Evolutionary conservation across 2,113 vertebrate genomes (phyloP).

Genomic region (Chloropsis hardwickii): DNA sequence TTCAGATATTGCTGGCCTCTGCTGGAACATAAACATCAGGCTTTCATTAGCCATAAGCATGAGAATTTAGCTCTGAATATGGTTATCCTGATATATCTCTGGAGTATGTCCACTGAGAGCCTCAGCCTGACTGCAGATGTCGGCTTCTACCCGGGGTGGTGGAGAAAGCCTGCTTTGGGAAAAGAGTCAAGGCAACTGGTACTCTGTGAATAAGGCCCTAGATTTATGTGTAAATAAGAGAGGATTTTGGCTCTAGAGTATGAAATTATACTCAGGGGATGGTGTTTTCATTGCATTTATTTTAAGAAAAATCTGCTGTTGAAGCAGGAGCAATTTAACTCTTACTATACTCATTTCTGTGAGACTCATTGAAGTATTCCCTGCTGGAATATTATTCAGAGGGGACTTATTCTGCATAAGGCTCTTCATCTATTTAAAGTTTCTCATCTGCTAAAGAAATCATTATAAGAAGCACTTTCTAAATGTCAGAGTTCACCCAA

Average conservation of each 20-base stretch:
- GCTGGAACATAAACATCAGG: background rate
- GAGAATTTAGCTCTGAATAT: background rate
- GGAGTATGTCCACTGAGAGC: background rate
- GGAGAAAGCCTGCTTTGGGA: background rate
- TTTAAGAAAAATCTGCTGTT: constrained; percentile 38
- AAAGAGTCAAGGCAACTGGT: background rate
- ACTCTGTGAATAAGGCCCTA: background rate
- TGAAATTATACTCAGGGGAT: background rate
- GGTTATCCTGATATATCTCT: constrained; percentile 12
- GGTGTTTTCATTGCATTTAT: constrained; percentile 17
- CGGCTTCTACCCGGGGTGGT: background rate
- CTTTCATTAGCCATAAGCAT: constrained; percentile 4
- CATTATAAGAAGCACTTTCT: background rate
- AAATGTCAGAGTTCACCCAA: background rate
- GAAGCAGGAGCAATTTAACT: constrained; percentile 37
- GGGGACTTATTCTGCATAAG: background rate
- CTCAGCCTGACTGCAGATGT: constrained; percentile 9
- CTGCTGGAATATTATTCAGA: background rate
- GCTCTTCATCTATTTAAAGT: background rate
- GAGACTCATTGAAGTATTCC: background rate
- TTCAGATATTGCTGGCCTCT: constrained; percentile 1
- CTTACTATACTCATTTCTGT: constrained; percentile 2
- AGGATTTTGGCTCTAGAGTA: background rate
- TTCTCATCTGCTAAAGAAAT: background rate
- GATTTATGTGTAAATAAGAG: constrained; percentile 41